Evolutionary conservation across 1,140 invertebrate species (phyloP).

Genomic region (Nixonia krombeini): DNA sequence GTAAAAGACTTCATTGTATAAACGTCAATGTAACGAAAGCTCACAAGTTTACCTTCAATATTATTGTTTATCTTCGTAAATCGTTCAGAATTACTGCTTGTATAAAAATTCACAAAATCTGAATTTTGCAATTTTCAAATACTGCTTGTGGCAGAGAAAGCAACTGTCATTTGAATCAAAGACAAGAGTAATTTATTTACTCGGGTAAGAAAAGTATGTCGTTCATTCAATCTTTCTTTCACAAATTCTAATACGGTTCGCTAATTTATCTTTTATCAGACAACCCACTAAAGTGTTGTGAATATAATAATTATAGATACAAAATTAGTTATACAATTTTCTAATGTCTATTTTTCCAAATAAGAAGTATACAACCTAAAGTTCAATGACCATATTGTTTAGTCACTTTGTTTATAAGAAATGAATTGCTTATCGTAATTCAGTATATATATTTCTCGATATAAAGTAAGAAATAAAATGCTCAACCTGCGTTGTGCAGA

Average conservation of each 20-base stretch:
- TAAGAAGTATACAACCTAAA: constrained; percentile 19
- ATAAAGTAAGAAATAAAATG: constrained; percentile 53
- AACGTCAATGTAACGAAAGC: constrained; percentile 25
- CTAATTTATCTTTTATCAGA: constrained; percentile 1
- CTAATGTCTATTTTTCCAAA: constrained; percentile 50
- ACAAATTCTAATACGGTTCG: not conserved
- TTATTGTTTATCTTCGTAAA: constrained; percentile 16
- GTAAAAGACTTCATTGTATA: constrained; percentile 26
- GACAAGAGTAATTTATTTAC: constrained; percentile 10
- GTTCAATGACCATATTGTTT: constrained; percentile 13
- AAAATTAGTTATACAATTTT: constrained; percentile 63
- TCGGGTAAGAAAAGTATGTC: constrained; percentile 17
- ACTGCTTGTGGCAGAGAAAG: constrained; percentile 14
- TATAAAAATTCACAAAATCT: constrained; percentile 15
- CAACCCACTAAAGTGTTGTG: constrained; percentile 23
- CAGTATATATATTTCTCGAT: constrained; percentile 29
- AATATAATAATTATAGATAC: constrained; percentile 65
- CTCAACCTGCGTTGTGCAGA: constrained; percentile 45
- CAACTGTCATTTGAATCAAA: constrained; percentile 2
- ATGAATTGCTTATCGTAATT: constrained; percentile 18
- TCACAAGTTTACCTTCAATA: constrained; percentile 7
- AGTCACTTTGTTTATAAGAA: constrained; percentile 18
- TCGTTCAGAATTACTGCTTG: constrained; percentile 9
- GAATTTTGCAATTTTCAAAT: constrained; percentile 1
- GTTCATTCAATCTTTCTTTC: constrained; percentile 7